Base-by-base conservation (phyloP, 1,140 invertebrate genomes). In the Ctenoplectra terminalis region DNA sequence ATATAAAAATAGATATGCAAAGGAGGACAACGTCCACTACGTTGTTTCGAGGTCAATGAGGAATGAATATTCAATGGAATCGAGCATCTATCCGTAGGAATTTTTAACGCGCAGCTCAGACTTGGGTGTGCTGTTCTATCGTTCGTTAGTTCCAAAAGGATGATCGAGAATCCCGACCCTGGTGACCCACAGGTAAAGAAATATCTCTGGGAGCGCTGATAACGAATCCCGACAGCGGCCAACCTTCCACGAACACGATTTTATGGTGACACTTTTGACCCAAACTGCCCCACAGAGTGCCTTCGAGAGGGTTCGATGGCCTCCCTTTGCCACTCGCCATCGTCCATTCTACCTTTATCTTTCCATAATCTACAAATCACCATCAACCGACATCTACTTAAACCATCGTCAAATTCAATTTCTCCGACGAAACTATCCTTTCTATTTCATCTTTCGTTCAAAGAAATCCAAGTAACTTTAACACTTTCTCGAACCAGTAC, bases 201-300 rank as follows among this genome's bases (percentile, higher is more conserved):
- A 61, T 50, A 60, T 84, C 72, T 69, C 46, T 9, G 23, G n/a
- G 0, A 23, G 31, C 7, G 17, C n/a, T 83, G 71, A 84, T 81
- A 84, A 85, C 76, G 58, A 81, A 71, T 54, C 46, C 79, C 70
- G 70, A 20, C 31, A 43, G 43, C 26, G 23, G 63, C 31, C 54
- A 26, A 26, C 66, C 67, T 84, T 84, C 29, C 15, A 75, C 37
- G 50, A 80, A 85, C 67, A 66, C 56, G 58, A 74, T 50, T 64
- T 73, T 60, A 43, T 52, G 75, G 50, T 70, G 58, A 85, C 64
- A 70, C 64, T 84, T 84, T 56, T 56, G 70, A 80, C 71, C 80
- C 80, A 61, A 66, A 54, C 43, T 46, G 48, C n/a, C 54, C 74
- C 77, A 29, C 66, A 29, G 56, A 50, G n/a, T 13, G 15, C 37